These are phyloP conservation scores for Argyresthia albistria DNA, from an alignment of 2,888 invertebrate species.

Conservation along the genomic window DNA sequence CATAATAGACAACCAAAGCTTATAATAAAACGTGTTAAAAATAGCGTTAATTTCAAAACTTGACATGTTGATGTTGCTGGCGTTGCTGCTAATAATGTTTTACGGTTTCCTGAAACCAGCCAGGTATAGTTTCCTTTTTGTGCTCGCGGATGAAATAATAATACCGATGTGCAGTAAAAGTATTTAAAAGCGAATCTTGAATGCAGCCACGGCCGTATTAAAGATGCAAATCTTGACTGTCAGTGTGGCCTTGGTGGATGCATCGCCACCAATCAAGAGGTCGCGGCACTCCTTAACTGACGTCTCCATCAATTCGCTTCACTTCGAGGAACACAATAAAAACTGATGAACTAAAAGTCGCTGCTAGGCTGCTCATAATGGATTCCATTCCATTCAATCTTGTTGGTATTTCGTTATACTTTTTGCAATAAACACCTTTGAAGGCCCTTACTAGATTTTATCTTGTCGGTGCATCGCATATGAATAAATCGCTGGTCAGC, in stretches of 20 bases:
- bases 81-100: no score
- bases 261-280: constrained; percentile 45
- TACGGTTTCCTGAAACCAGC: no score
- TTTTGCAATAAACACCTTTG: not conserved
- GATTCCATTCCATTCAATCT: not conserved
- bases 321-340: constrained; percentile 29
- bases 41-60: no score
- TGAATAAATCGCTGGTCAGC: not conserved
- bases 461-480: no score
- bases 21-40: no score
- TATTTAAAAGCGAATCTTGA: no score
- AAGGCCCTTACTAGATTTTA: no score
- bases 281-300: constrained; percentile 38
- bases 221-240: constrained; percentile 10
- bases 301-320: constrained; percentile 44
- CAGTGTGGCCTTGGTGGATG: constrained; percentile 26
- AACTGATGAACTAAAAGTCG: constrained; percentile 24
- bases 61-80: no score
- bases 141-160: no score
- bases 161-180: no score
- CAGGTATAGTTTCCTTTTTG: no score
- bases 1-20: no score
- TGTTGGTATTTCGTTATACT: not conserved
- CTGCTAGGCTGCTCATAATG: not conserved
- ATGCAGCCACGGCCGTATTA: constrained; percentile 5